phyloP scores from a whole-genome alignment of 2,888 invertebrate genomes.

The Tipula unca region DNA sequence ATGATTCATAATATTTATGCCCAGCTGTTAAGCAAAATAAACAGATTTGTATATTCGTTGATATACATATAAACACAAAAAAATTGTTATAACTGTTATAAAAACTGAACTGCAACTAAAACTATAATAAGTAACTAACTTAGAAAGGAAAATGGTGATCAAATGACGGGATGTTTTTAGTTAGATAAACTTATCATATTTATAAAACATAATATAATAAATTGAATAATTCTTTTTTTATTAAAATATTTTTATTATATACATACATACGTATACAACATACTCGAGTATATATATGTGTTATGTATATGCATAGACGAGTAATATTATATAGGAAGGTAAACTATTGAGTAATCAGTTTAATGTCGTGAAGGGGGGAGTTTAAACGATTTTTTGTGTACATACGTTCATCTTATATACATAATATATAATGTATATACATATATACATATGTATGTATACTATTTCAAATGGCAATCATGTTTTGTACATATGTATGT shows the following conservation, averaged over 20 bases:
- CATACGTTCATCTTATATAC: no score
- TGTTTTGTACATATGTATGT: not conserved
- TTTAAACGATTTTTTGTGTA: not conserved
- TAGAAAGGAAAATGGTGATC: not conserved
- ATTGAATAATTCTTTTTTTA: not conserved
- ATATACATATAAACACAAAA: no score
- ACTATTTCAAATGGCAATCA: not conserved
- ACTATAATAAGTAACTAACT: not conserved
- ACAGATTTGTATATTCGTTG: not conserved
- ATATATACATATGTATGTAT: not conserved
- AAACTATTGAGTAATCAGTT: not conserved
- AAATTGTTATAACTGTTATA: no score
- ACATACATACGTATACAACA: no score
- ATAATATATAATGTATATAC: no score
- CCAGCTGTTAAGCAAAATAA: not conserved
- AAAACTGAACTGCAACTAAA: not conserved
- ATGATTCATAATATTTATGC: no score
- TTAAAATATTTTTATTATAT: not conserved
- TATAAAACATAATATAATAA: not conserved
- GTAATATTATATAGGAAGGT: not conserved
- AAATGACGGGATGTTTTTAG: not conserved
- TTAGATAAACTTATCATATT: not conserved
- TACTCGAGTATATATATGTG: no score
- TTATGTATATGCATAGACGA: no score
- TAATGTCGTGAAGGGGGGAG: not conserved